Conservation (phyloP, 2,797 vertebrate species). For the Notolabrus celidotus region DNA sequence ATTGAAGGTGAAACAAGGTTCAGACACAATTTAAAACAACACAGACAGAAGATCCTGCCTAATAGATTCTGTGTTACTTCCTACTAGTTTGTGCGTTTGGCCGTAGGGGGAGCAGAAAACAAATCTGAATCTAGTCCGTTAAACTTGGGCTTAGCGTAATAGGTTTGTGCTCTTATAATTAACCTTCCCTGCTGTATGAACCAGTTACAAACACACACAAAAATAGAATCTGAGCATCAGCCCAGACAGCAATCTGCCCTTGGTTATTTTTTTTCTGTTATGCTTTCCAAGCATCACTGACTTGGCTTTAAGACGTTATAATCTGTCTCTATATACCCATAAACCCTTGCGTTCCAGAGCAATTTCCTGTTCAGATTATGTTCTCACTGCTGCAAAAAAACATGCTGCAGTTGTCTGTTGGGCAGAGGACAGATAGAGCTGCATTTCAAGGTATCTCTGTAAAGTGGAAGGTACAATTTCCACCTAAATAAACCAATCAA, state of each 20-base stretch:
- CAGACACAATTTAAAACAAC: slow-evolving; percentile 43
- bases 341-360: slow-evolving; percentile 74
- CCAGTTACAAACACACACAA: slow-evolving; percentile 41
- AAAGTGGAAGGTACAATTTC: not conserved
- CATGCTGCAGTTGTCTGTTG: slow-evolving; percentile 54
- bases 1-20: slow-evolving; percentile 31
- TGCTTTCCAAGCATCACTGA: slow-evolving; percentile 73
- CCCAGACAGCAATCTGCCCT: slow-evolving; percentile 63
- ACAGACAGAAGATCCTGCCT: slow-evolving; percentile 33
- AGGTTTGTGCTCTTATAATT: slow-evolving; percentile 63
- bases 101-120: slow-evolving; percentile 42
- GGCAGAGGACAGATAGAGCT: slow-evolving; percentile 21
- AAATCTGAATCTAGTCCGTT: slow-evolving; percentile 48
- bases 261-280: slow-evolving; percentile 64
- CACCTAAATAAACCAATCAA: slow-evolving; percentile 35
- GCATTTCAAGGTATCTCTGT: slow-evolving; percentile 19
- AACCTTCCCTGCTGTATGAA: slow-evolving; percentile 60
- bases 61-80: slow-evolving; percentile 42
- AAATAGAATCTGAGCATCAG: slow-evolving; percentile 65
- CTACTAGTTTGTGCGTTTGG: slow-evolving; percentile 40
- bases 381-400: slow-evolving; percentile 61
- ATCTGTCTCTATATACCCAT: slow-evolving; percentile 76
- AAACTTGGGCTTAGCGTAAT: slow-evolving; percentile 60
- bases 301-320: slow-evolving; percentile 78
- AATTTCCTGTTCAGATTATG: slow-evolving; percentile 81